These are phyloP conservation scores for Stenchaetothrips biformis DNA, from an alignment of 2,888 invertebrate species.

Conservation along the genomic window DNA sequence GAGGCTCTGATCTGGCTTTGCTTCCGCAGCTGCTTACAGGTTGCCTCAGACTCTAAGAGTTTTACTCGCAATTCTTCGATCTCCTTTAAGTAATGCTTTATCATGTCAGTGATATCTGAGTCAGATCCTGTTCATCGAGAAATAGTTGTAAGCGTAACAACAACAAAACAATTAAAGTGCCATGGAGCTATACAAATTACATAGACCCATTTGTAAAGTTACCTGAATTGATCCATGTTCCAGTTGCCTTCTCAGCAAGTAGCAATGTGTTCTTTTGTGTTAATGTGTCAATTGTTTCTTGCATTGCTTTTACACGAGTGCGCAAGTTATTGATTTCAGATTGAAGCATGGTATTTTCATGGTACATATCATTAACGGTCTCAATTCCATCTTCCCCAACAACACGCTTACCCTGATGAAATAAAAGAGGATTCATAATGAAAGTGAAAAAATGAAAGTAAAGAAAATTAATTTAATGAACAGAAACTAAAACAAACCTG, in stretches of 20 bases:
- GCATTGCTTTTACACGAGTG: constrained; percentile 87
- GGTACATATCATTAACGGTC: constrained; percentile 87
- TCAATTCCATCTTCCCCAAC: constrained; percentile 82
- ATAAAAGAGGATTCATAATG: not conserved
- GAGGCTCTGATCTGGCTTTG: constrained; percentile 40
- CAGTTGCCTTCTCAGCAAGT: constrained; percentile 69
- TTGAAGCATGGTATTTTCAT: constrained; percentile 89
- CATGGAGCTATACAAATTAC: not conserved
- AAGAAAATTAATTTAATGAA: not conserved
- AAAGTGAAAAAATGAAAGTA: not conserved
- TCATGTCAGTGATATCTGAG: constrained; percentile 58
- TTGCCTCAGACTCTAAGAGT: constrained; percentile 79
- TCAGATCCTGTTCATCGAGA: constrained; percentile 44
- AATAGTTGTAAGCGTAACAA: not conserved
- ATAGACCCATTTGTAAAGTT: not conserved
- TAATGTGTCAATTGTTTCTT: constrained; percentile 84
- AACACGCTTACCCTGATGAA: constrained; percentile 72
- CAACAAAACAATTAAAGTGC: constrained; percentile 40
- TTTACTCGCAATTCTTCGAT: constrained; percentile 86
- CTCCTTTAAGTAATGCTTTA: constrained; percentile 82
- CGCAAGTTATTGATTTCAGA: constrained; percentile 83
- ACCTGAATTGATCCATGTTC: constrained; percentile 53
- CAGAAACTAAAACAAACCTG: constrained; percentile 47
- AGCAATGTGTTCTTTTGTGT: constrained; percentile 77
- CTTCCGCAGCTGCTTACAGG: constrained; percentile 67